phyloP scores from a whole-genome alignment of 1,140 invertebrate genomes.

The Bombus ignitus region DNA sequence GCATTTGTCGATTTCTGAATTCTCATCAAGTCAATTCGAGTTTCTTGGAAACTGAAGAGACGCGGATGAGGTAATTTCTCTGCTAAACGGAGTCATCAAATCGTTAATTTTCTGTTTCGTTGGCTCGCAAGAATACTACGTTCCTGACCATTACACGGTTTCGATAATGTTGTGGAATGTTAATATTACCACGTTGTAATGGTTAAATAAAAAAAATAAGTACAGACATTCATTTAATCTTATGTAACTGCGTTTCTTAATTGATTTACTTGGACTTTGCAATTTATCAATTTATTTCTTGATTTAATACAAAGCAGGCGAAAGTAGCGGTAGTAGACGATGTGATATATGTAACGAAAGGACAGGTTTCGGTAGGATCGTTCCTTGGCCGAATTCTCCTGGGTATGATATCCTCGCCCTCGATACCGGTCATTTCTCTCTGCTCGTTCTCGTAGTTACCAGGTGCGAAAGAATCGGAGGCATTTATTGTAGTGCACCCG shows the following conservation, averaged over 20 bases:
- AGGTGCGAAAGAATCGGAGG: slow-evolving; percentile 54
- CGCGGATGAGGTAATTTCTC: not conserved
- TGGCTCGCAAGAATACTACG: no score
- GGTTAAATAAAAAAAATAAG: no score
- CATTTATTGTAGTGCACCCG: slow-evolving; percentile 61
- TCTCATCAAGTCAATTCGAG: not conserved
- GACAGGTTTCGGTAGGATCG: slow-evolving; percentile 6
- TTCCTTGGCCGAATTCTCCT: slow-evolving; percentile 46
- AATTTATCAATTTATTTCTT: not conserved
- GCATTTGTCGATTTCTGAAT: not conserved
- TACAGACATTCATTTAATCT: no score
- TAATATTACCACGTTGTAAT: no score
- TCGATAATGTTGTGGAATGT: not conserved
- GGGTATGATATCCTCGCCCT: slow-evolving; percentile 19
- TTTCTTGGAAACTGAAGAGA: not conserved
- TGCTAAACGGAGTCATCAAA: not conserved
- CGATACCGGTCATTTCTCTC: slow-evolving; percentile 44
- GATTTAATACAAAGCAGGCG: not conserved
- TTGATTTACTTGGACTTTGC: not conserved
- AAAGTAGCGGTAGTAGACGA: not conserved
- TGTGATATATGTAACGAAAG: not conserved
- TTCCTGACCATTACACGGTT: not conserved
- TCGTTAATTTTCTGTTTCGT: not conserved
- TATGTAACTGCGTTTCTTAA: not conserved
- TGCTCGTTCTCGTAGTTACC: slow-evolving; percentile 26